phyloP scores from a whole-genome alignment of 1,140 invertebrate species.

The Macrobrachium nipponense region DNA sequence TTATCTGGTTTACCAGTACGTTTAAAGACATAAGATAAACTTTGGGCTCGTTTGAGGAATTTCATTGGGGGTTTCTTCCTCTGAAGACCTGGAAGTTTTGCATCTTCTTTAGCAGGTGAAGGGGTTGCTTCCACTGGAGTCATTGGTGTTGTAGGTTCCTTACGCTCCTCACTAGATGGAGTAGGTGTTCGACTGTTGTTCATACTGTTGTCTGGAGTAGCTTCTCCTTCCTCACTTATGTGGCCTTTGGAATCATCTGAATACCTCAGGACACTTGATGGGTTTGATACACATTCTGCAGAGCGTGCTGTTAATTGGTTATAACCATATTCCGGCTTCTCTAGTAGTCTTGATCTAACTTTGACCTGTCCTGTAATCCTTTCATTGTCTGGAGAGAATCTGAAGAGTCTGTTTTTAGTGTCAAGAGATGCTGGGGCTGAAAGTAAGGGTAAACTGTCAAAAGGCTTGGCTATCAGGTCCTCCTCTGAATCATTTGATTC shows the following conservation, averaged over 20 bases:
- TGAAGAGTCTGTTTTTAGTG: constrained; percentile 57
- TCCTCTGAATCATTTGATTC: constrained; percentile 53
- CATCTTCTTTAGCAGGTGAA: not conserved
- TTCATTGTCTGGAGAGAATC: constrained; percentile 52
- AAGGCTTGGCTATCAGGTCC: constrained; percentile 25
- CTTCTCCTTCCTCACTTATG: constrained; percentile 51
- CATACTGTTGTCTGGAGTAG: constrained; percentile 42
- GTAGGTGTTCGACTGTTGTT: constrained; percentile 39
- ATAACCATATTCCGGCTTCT: constrained; percentile 29
- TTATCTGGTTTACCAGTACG: constrained; percentile 29
- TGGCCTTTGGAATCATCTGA: constrained; percentile 42
- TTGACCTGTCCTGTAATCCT: constrained; percentile 19
- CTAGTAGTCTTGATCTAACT: constrained; percentile 32
- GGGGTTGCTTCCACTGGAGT: constrained; percentile 3
- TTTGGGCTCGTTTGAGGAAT: constrained; percentile 63
- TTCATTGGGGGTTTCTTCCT: constrained; percentile 57
- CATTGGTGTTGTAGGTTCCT: constrained; percentile 15
- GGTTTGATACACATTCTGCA: constrained; percentile 37
- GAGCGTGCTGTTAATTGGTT: constrained; percentile 41
- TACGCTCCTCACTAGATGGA: constrained; percentile 9
- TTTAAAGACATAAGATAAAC: constrained; percentile 62
- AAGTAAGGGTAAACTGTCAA: constrained; percentile 48
- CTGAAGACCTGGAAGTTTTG: not conserved
- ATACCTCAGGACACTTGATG: constrained; percentile 9
- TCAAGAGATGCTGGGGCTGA: constrained; percentile 58